Percentiles rank a stretch among this genome's conserved stretches.
These are phyloP conservation scores for Dysidea cf. avara DNA, from an alignment of 37 sponge, comb jelly and placozoan species.

Conservation along the genomic window DNA sequence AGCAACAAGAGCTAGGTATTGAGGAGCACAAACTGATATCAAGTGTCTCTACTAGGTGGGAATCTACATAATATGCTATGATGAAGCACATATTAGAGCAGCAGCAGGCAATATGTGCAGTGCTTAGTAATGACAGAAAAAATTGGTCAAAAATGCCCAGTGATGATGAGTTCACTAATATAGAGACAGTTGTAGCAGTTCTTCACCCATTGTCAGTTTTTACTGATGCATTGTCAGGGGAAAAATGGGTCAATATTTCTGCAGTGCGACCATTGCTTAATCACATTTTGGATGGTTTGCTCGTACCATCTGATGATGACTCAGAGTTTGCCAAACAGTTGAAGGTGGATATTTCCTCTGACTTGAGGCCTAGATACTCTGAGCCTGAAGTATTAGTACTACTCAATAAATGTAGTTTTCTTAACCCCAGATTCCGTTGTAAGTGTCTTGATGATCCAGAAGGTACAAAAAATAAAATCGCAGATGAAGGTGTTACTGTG, in stretches of 20 bases:
- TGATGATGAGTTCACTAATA: constrained; percentile 16
- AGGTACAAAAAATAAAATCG: constrained; percentile 4
- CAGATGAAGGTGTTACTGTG: constrained; percentile 2
- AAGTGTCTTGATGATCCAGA: constrained; percentile 26
- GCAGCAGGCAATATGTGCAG: constrained; percentile 29
- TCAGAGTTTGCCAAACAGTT: not conserved
- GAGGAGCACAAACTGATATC: constrained; percentile 16
- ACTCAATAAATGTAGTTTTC: constrained; percentile 4
- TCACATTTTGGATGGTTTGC: not conserved
- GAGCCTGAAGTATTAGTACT: no score
- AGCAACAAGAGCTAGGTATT: constrained; percentile 19
- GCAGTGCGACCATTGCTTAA: constrained; percentile 10
- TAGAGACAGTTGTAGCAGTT: constrained; percentile 6
- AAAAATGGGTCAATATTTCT: not conserved
- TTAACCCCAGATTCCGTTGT: constrained; percentile 33
- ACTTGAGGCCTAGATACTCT: constrained; percentile 18
- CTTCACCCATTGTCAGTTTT: constrained; percentile 1
- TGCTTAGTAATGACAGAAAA: constrained; percentile 14
- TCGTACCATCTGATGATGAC: not conserved
- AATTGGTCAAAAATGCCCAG: constrained; percentile 20
- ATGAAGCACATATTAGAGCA: constrained; percentile 19
- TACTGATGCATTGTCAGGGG: not conserved
- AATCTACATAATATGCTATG: constrained; percentile 17
- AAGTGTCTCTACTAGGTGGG: constrained; percentile 20
- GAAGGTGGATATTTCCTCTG: not conserved